Percentiles rank a stretch among this genome's conserved stretches.
Evolutionary conservation across 1,140 invertebrate genomes (phyloP).

Genomic region (Pogonus chalceus): DNA sequence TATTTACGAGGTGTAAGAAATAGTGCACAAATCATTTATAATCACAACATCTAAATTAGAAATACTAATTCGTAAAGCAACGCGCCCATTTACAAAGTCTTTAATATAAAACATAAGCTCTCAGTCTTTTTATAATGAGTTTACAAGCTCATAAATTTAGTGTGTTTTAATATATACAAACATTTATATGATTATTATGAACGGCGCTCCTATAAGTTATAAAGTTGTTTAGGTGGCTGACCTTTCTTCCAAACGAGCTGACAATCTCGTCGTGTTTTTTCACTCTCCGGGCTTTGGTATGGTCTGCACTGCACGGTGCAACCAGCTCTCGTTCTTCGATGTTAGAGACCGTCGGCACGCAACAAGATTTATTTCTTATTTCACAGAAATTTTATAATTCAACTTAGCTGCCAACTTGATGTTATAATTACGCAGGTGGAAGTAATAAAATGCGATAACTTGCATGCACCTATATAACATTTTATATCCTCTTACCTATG

Average conservation of each 20-base stretch:
- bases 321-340: background rate
- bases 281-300: background rate
- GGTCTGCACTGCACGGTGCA: background rate
- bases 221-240: conserved; percentile 6
- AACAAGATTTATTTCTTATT: conserved; percentile 8
- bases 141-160: conserved; percentile 16
- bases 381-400: conserved; percentile 6
- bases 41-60: background rate
- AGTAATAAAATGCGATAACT: conserved; percentile 4
- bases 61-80: no score
- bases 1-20: background rate
- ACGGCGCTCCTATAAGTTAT: conserved; percentile 16
- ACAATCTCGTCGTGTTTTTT: background rate
- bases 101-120: no score
- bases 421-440: conserved; percentile 7
- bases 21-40: background rate
- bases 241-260: background rate
- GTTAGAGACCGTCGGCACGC: background rate
- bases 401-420: conserved; percentile 1
- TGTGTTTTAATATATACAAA: conserved; percentile 20
- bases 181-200: conserved; percentile 21
- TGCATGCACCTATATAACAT: background rate
- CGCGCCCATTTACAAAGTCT: no score
- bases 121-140: conserved; percentile 15
- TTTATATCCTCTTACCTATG: no score